A percentile compares a stretch with the other conserved stretches of the same genome.
Conservation (phyloP, 2,888 invertebrate genomes). For the Oxystoma pomonae region DNA sequence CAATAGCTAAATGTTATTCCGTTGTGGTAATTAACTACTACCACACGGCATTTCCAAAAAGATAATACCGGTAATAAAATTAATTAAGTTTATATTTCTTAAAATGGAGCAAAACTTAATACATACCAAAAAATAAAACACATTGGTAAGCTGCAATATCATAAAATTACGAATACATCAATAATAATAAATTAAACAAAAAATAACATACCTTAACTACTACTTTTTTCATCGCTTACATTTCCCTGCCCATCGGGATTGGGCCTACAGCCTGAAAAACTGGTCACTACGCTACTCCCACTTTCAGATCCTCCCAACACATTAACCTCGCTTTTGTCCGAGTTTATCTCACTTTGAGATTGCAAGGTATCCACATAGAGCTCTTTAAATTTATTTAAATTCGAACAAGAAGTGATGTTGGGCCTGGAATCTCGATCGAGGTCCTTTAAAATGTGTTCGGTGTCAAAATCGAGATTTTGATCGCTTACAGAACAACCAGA, state of each 20-base stretch:
- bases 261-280: constrained; percentile 29
- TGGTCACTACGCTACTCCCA: constrained; percentile 30
- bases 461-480: constrained; percentile 16
- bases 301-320: constrained; percentile 14
- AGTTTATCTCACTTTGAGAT: constrained; percentile 10
- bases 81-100: too few species aligned
- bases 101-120: too few species aligned
- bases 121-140: too few species aligned
- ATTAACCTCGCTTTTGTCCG: constrained; percentile 1
- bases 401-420: constrained; percentile 28
- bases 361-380: constrained; percentile 18
- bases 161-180: too few species aligned
- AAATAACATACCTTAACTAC: not conserved
- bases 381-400: constrained; percentile 28
- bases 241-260: constrained; percentile 31
- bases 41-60: too few species aligned
- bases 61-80: too few species aligned
- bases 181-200: too few species aligned
- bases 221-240: constrained; percentile 20
- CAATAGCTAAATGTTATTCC: too few species aligned
- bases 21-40: too few species aligned
- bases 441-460: constrained; percentile 15
- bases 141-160: too few species aligned
- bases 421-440: constrained; percentile 33
- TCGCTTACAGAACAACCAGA: constrained; percentile 43